Conservation (phyloP, 2,113 vertebrate genomes). For the Xyliphius kryptos region DNA sequence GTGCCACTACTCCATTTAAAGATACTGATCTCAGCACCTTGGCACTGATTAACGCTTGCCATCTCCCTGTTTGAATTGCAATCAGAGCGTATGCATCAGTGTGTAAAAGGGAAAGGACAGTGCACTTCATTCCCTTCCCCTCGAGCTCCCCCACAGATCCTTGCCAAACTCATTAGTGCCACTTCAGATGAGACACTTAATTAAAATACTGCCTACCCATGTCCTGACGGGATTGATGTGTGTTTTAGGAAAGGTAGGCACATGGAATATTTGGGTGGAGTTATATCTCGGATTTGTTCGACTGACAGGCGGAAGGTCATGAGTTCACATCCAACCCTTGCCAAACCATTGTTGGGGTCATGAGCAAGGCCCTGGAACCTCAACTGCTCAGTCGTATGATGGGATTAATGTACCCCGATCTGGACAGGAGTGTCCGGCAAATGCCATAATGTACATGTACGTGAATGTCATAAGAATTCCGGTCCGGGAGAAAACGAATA, state of each 20-base stretch:
- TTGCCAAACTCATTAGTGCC: slow-evolving; percentile 57
- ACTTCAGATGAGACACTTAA: slow-evolving; percentile 54
- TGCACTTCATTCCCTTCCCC: slow-evolving; percentile 46
- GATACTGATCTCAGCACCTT: slow-evolving; percentile 56
- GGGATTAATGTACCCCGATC: too few species aligned
- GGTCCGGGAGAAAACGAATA: too few species aligned
- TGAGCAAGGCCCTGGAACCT: too few species aligned
- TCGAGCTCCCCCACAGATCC: slow-evolving; percentile 37
- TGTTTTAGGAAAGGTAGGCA: slow-evolving; percentile 24
- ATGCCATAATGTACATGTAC: too few species aligned
- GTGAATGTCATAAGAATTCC: too few species aligned
- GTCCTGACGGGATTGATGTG: slow-evolving; percentile 39
- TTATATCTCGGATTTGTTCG: too few species aligned
- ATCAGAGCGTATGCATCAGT: slow-evolving; percentile 48
- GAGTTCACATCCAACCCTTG: too few species aligned
- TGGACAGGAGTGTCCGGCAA: too few species aligned
- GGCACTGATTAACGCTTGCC: slow-evolving; percentile 57
- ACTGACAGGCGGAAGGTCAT: too few species aligned
- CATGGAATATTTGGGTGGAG: too few species aligned
- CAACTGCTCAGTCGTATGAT: too few species aligned
- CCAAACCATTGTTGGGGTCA: too few species aligned
- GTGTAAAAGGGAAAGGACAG: slow-evolving; percentile 44
- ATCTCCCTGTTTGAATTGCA: slow-evolving; percentile 52
- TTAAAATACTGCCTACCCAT: slow-evolving; percentile 47
- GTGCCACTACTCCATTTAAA: slow-evolving; percentile 52